Conservation (phyloP, 23 tunicate species). For the Trididemnum clinides region DNA sequence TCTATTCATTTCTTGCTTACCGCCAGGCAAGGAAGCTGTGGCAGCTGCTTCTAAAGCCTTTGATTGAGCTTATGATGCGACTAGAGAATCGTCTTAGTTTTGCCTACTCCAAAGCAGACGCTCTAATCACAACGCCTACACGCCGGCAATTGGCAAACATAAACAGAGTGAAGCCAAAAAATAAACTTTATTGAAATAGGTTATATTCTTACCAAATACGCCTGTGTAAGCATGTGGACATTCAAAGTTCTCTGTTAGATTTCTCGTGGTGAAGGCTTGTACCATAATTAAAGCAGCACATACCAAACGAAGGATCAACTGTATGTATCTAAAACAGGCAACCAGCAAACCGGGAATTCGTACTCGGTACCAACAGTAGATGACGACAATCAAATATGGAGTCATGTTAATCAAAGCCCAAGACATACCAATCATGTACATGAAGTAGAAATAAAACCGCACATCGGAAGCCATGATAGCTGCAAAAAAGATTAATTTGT, state of each 20-base stretch:
- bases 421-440: constrained; percentile 99
- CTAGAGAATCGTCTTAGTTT: too few relatives aligned
- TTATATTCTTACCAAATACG: constrained; percentile 74
- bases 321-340: constrained; percentile 92
- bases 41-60: too few relatives aligned
- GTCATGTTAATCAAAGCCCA: constrained; percentile 98
- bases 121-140: too few relatives aligned
- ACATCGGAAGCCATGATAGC: constrained; percentile 75
- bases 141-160: too few relatives aligned
- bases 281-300: constrained; percentile 86
- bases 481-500: neutral
- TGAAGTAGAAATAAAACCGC: constrained; percentile 97
- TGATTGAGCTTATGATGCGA: too few relatives aligned
- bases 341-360: constrained; percentile 93
- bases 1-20: too few relatives aligned
- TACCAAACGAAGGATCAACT: constrained; percentile 72
- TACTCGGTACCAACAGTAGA: constrained; percentile 99
- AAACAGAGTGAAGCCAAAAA: too few relatives aligned
- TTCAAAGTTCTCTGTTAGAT: constrained; percentile 88
- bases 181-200: too few relatives aligned
- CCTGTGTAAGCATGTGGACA: constrained; percentile 87
- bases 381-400: constrained; percentile 96
- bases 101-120: too few relatives aligned
- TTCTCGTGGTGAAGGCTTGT: constrained; percentile 96
- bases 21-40: too few relatives aligned